A percentile compares a stretch with the other conserved stretches of the same genome.
phyloP scores from a whole-genome alignment of 2,113 vertebrate genomes.

The Emydura subglobosa region DNA sequence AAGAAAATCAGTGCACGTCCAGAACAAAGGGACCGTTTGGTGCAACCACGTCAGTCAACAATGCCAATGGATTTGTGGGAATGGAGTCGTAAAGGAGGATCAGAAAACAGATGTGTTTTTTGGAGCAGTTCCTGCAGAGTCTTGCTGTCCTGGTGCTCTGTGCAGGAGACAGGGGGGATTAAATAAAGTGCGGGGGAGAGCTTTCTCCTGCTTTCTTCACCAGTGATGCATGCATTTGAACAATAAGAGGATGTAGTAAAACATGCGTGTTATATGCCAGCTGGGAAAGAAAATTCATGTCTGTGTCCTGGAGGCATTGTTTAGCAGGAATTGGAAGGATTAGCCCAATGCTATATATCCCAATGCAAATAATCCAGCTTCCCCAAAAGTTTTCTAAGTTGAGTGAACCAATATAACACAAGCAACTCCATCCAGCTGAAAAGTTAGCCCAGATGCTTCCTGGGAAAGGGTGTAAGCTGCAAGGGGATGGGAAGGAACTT shows the following conservation, averaged over 20 bases:
- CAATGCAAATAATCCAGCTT: not conserved
- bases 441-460: not conserved
- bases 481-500: not conserved
- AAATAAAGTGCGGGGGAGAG: not conserved
- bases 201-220: not conserved
- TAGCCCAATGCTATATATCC: not conserved
- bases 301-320: not conserved
- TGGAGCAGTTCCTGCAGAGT: not conserved
- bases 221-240: not conserved
- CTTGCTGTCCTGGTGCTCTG: not conserved
- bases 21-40: not conserved
- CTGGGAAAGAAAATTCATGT: not conserved
- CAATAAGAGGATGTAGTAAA: not conserved
- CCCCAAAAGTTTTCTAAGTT: not conserved
- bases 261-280: not conserved
- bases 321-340: not conserved
- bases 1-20: not conserved
- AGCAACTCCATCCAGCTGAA: not conserved
- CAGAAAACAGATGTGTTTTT: not conserved
- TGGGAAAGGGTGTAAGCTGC: not conserved
- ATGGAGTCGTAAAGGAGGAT: not conserved
- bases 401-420: not conserved
- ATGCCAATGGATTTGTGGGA: not conserved
- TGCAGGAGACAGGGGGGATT: not conserved
- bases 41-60: not conserved